Evolutionary conservation across 92 coral and sea anemone genomes (phyloP).

Genomic region (Palythoa grandis): DNA sequence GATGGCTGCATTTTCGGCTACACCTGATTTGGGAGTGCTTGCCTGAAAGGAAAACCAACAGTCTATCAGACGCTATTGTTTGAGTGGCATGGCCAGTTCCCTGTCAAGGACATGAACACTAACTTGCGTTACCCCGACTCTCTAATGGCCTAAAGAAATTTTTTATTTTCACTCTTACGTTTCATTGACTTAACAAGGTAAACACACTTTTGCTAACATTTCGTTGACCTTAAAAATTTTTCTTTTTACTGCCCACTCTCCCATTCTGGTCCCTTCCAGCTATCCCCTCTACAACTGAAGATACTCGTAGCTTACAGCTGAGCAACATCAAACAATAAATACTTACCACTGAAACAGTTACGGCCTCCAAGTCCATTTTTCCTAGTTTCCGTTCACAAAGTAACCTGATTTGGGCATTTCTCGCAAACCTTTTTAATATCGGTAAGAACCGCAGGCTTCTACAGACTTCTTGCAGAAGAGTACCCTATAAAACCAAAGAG

Average conservation of each 20-base stretch:
- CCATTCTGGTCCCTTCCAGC: not conserved
- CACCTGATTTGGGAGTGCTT: slow-evolving; percentile 79
- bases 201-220: too few species aligned
- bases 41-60: slow-evolving; percentile 62
- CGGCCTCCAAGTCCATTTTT: slow-evolving; percentile 55
- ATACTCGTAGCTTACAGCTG: not conserved
- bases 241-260: not conserved
- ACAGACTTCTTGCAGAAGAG: slow-evolving; percentile 91
- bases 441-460: slow-evolving; percentile 76
- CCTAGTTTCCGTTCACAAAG: slow-evolving; percentile 73
- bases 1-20: slow-evolving; percentile 86
- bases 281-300: not conserved
- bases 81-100: not conserved
- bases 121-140: too few species aligned
- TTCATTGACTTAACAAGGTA: too few species aligned
- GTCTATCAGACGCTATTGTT: not conserved
- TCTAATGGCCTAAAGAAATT: too few species aligned
- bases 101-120: not conserved
- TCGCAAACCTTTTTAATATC: slow-evolving; percentile 75
- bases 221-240: too few species aligned
- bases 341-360: slow-evolving; percentile 96
- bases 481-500: slow-evolving; percentile 68
- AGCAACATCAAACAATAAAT: not conserved
- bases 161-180: too few species aligned
- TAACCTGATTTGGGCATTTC: slow-evolving; percentile 76